These are phyloP conservation scores for Phalera bucephala DNA, from an alignment of 2,888 invertebrate species.

Conservation along the genomic window DNA sequence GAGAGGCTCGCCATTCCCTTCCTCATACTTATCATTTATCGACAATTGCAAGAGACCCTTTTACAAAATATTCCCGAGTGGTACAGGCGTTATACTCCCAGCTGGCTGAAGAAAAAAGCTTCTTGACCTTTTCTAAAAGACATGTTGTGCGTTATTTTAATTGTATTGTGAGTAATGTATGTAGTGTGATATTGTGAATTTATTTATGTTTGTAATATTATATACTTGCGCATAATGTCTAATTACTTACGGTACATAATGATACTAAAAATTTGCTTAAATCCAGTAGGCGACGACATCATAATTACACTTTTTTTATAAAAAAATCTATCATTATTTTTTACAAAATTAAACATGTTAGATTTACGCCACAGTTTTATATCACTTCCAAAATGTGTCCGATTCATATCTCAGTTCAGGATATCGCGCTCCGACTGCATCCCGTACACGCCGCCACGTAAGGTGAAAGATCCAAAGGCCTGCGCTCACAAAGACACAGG, in stretches of 20 bases:
- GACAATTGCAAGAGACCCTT: slow-evolving; percentile 88
- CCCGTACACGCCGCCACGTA: slow-evolving; percentile 39
- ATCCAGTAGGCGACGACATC: slow-evolving; percentile 63
- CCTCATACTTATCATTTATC: slow-evolving; percentile 88
- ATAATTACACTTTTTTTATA: slow-evolving; percentile 23
- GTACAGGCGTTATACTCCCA: slow-evolving; percentile 67
- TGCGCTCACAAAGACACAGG: slow-evolving; percentile 69
- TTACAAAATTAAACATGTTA: slow-evolving; percentile 58
- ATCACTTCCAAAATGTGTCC: slow-evolving; percentile 34
- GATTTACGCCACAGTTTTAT: slow-evolving; percentile 24
- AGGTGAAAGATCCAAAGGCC: slow-evolving; percentile 47
- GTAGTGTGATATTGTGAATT: slow-evolving; percentile 68
- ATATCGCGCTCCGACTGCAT: slow-evolving; percentile 56
- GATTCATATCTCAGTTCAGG: slow-evolving; percentile 65
- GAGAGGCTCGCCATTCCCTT: slow-evolving; percentile 91
- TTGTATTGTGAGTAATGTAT: slow-evolving; percentile 67
- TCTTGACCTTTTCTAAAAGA: slow-evolving; percentile 74
- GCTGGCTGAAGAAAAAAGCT: slow-evolving; percentile 70
- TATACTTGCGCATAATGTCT: slow-evolving; percentile 46
- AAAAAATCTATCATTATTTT: slow-evolving; percentile 18
- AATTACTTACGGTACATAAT: slow-evolving; percentile 26
- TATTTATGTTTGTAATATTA: slow-evolving; percentile 54
- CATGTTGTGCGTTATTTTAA: slow-evolving; percentile 63
- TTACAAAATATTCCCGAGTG: slow-evolving; percentile 82
- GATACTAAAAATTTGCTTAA: slow-evolving; percentile 31